These are phyloP conservation scores for Erebia aethiops DNA, from an alignment of 2,888 invertebrate species.

Conservation along the genomic window DNA sequence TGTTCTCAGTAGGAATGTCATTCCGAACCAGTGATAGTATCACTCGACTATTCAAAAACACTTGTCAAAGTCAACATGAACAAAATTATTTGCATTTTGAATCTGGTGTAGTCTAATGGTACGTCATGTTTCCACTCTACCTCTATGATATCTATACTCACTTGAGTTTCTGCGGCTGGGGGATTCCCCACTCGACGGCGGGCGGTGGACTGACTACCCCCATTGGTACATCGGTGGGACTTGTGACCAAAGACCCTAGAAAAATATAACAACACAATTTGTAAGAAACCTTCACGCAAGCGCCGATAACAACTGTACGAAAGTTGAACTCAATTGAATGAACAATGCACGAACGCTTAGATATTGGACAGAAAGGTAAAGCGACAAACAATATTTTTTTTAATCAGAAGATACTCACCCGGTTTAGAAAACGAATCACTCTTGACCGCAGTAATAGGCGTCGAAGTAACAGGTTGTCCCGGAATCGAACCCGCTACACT, in stretches of 20 bases:
- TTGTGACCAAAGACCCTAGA: slow-evolving; percentile 62
- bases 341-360: not conserved
- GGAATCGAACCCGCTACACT: slow-evolving; percentile 49
- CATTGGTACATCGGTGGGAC: slow-evolving; percentile 67
- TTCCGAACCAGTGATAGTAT: too few species aligned
- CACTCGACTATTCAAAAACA: too few species aligned
- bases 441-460: slow-evolving; percentile 66
- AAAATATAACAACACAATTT: too few species aligned
- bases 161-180: slow-evolving; percentile 76
- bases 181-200: slow-evolving; percentile 92
- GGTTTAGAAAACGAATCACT: slow-evolving; percentile 69
- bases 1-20: too few species aligned
- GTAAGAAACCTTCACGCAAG: too few species aligned
- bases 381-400: too few species aligned
- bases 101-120: too few species aligned
- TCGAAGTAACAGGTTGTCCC: slow-evolving; percentile 70
- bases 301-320: too few species aligned
- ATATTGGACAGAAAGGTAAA: not conserved
- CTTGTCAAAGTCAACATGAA: too few species aligned
- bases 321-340: not conserved
- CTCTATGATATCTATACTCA: slow-evolving; percentile 47
- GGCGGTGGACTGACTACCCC: slow-evolving; percentile 71
- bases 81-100: too few species aligned
- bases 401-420: slow-evolving; percentile 52
- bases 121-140: too few species aligned